Evolutionary conservation across 2,797 vertebrate species (phyloP).

Genomic region (Sebastes baramenuke): DNA sequence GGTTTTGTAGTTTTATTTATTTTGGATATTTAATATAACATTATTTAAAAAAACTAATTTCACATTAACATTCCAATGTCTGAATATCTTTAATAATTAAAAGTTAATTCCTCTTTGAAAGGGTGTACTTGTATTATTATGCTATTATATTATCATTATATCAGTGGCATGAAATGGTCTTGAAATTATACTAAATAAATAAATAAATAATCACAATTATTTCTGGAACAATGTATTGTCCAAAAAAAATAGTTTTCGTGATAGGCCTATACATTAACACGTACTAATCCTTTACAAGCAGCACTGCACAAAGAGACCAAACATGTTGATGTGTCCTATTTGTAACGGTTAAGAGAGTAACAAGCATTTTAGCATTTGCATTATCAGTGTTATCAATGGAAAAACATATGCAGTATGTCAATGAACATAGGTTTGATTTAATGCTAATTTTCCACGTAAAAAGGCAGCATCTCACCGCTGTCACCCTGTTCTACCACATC

Average conservation of each 20-base stretch:
- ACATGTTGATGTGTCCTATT: neutral
- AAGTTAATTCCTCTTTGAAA: neutral
- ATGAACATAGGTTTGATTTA: neutral
- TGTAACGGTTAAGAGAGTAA: neutral
- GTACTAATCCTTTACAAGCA: neutral
- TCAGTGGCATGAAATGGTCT: neutral
- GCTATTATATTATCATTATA: no score
- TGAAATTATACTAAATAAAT: neutral
- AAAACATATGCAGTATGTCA: neutral
- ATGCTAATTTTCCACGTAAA: neutral
- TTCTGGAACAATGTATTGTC: neutral
- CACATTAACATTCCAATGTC: no score
- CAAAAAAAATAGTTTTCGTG: neutral
- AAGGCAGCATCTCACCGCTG: neutral
- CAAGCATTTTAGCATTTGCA: neutral
- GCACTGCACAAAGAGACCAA: neutral
- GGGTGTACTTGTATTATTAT: no score
- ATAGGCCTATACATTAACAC: neutral
- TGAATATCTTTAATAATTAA: no score
- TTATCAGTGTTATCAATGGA: neutral
- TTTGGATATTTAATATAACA: no score
- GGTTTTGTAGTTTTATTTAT: neutral
- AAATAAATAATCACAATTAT: neutral
- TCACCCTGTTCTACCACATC: conserved; percentile 2
- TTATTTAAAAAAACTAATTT: no score